A percentile compares a stretch with the other conserved stretches of the same genome.
Evolutionary conservation across 2,888 invertebrate genomes (phyloP).

Genomic region (Clusia tigrina): DNA sequence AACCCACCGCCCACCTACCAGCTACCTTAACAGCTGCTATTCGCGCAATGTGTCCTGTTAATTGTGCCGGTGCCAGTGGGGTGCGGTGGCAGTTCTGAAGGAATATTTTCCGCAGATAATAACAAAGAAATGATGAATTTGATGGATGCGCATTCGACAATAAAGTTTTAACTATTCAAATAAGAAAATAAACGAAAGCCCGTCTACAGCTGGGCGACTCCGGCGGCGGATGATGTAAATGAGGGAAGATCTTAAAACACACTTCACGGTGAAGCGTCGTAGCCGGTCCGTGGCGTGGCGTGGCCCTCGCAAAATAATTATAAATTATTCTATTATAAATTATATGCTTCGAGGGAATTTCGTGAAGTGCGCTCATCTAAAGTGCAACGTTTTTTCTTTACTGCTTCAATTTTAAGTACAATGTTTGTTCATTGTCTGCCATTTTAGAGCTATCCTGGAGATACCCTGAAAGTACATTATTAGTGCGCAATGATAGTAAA

Average conservation of each 20-base stretch:
- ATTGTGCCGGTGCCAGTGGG: not conserved
- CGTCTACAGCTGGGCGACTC: not conserved
- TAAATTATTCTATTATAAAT: constrained; percentile 41
- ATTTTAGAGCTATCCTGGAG: too few relatives aligned
- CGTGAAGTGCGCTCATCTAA: too few relatives aligned
- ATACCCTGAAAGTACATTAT: too few relatives aligned
- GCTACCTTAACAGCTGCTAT: constrained; percentile 12
- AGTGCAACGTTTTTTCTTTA: too few relatives aligned
- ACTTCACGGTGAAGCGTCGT: not conserved
- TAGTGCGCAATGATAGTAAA: too few relatives aligned
- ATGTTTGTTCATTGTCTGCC: too few relatives aligned
- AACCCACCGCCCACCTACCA: not conserved
- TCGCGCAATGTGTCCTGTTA: constrained; percentile 14
- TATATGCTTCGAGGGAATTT: constrained; percentile 22
- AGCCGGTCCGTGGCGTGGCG: not conserved
- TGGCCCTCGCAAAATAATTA: constrained; percentile 25
- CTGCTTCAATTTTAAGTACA: too few relatives aligned
- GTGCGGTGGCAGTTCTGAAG: not conserved
- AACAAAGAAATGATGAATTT: constrained; percentile 30
- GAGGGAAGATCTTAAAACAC: constrained; percentile 9
- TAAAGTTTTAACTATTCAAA: constrained; percentile 22
- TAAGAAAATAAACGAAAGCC: constrained; percentile 26
- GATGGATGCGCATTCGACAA: constrained; percentile 29
- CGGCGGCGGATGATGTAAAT: not conserved
- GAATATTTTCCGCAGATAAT: constrained; percentile 18